Conservation (phyloP, 2,113 vertebrate species). For the Riparia riparia region DNA sequence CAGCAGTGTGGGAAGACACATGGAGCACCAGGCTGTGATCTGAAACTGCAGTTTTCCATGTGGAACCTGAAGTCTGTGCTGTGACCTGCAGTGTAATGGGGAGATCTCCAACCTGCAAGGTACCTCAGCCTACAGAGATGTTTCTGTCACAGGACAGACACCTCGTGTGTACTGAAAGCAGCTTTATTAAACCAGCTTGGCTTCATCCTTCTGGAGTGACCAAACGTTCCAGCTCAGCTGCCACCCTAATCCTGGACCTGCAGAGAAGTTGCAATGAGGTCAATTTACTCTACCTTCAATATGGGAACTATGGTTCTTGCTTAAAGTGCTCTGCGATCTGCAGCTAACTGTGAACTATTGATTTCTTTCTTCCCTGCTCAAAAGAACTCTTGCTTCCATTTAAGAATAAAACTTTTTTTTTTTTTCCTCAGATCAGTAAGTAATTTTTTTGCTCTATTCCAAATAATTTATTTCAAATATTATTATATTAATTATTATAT, state of each 20-base stretch:
- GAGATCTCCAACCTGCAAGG: neutral
- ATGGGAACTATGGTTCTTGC: neutral
- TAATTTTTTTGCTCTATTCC: neutral
- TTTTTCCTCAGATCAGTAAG: neutral
- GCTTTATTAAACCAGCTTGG: neutral
- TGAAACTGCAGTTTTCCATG: neutral
- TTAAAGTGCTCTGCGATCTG: neutral
- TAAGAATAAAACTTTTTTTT: neutral
- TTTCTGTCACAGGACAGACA: neutral
- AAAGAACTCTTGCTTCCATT: neutral
- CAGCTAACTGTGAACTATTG: neutral
- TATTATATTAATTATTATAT: neutral
- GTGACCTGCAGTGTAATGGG: neutral
- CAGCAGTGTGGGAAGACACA: neutral
- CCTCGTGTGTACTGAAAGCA: fast-evolving
- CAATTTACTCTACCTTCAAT: neutral
- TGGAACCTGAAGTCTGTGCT: neutral
- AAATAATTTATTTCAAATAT: neutral
- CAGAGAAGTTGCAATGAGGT: neutral
- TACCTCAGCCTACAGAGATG: neutral
- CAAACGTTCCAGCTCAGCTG: neutral
- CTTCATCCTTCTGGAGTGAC: neutral
- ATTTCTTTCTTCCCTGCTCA: neutral
- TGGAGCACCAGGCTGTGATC: neutral
- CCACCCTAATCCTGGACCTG: neutral